phyloP scores from a whole-genome alignment of 2,888 invertebrate species.

The Dasysyrphus tricinctus region DNA sequence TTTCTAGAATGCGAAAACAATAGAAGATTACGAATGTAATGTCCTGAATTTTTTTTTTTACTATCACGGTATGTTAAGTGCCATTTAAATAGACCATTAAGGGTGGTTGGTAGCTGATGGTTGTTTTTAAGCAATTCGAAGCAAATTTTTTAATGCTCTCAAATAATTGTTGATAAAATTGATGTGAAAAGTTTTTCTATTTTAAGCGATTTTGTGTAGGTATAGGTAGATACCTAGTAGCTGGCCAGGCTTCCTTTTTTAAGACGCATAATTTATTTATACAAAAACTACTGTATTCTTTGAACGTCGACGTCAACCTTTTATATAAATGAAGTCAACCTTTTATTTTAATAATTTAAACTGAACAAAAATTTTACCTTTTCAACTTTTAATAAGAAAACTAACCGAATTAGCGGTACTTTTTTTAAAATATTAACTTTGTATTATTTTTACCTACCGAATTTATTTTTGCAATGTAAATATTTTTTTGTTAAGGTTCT shows the following conservation, averaged over 20 bases:
- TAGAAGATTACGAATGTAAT: conserved; percentile 62
- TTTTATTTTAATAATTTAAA: too few relatives aligned
- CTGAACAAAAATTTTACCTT: too few relatives aligned
- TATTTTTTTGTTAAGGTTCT: too few relatives aligned
- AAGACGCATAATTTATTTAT: not conserved
- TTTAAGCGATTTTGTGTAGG: not conserved
- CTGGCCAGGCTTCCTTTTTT: not conserved
- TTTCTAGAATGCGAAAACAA: conserved; percentile 38
- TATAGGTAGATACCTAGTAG: not conserved
- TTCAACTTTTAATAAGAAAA: too few relatives aligned
- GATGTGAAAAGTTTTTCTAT: conserved; percentile 67
- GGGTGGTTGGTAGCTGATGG: not conserved
- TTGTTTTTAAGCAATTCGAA: conserved; percentile 37
- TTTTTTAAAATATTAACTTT: too few relatives aligned
- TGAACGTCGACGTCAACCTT: too few relatives aligned
- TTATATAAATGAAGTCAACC: too few relatives aligned
- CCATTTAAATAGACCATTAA: conserved; percentile 28
- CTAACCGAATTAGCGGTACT: too few relatives aligned
- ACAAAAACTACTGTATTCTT: too few relatives aligned
- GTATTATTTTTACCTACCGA: too few relatives aligned
- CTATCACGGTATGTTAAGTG: conserved; percentile 59
- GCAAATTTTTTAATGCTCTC: conserved; percentile 67
- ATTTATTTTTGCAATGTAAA: too few relatives aligned
- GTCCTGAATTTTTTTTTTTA: conserved; percentile 32
- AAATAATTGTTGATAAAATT: conserved; percentile 69